Evolutionary conservation across 1,140 invertebrate species (phyloP), one percentile per base, ranked within the genome.

Genomic region (Neodiprion lecontei): DNA sequence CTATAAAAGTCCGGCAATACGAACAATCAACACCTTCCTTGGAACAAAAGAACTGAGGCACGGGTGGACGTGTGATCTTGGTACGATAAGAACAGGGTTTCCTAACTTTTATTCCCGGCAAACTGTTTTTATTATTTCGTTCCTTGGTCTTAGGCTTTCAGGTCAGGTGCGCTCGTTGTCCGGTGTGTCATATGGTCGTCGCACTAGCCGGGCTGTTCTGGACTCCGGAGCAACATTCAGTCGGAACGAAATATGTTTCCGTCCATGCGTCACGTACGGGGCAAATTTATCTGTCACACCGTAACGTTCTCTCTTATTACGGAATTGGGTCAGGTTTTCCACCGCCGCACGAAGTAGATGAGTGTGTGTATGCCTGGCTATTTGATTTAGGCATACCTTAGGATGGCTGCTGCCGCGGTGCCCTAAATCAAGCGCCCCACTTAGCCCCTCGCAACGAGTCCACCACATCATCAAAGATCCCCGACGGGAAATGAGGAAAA

Each of bases 111-210:
- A 40, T 40, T 40, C 28, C 28, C 28, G 28, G 28, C 28, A 5
- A 40, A 40, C 28, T 40, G 77, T 75, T 72, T 50, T 40, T 40
- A 40, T 40, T 40, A 40, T 40, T 40, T 70, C 74, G 72, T 71
- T 68, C 73, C 67, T 68, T 48, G 68, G 47, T 74, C 69, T 83
- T 78, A 81, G 79, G 79, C 75, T 83, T 85, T 83, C 83, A 79
- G 78, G 81, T 85, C 83, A 85, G 81, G 84, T 84, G 79, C 80
- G 78, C 75, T 72, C 75, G 75, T 76, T 77, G 78, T 80, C 80
- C 80, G 68, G 68, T 79, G 76, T 78, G 79, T 76, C 76, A 75
- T 76, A 75, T 28, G 66, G 49, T 50, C 67, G 53, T 72, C 72
- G 72, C 47, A 12, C 72, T 14, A n/a, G 66, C 53, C 74, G 69